These are phyloP conservation scores for Zapornia atra DNA, from an alignment of 2,113 vertebrate genomes.

Conservation along the genomic window DNA sequence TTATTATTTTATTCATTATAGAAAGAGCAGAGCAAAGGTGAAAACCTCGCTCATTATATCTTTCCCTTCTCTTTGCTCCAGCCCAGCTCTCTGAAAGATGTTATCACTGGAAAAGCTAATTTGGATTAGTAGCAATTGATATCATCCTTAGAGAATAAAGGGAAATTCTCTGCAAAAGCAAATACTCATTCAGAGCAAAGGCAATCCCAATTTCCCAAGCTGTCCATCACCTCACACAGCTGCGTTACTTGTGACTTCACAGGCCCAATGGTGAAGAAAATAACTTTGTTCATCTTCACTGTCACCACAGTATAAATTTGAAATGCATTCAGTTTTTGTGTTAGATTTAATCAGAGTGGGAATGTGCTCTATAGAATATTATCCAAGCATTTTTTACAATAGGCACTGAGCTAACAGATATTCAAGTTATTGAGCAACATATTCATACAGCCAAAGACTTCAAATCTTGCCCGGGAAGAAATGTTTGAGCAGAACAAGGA, in stretches of 20 bases:
- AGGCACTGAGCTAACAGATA: neutral
- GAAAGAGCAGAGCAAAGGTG: neutral
- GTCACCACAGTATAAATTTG: neutral
- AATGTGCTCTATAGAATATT: neutral
- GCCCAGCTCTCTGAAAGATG: neutral
- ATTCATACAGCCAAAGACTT: neutral
- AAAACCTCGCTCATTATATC: neutral
- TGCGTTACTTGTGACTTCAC: neutral
- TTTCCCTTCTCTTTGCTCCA: neutral
- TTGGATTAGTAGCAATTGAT: neutral
- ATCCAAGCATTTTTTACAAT: neutral
- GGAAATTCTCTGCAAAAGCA: neutral
- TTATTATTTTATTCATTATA: neutral
- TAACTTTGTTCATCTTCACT: neutral
- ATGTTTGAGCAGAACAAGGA: neutral
- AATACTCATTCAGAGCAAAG: neutral
- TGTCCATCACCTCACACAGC: neutral
- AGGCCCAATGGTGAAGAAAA: neutral
- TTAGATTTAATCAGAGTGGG: neutral
- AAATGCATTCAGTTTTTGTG: neutral
- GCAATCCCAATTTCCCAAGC: neutral
- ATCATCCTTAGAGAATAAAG: neutral
- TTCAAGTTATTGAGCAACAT: neutral
- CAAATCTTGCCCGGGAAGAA: neutral
- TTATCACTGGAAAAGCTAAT: constrained; percentile 4